These are phyloP conservation scores for Halotydeus destructor DNA, from an alignment of 1,140 invertebrate genomes.

Conservation along the genomic window DNA sequence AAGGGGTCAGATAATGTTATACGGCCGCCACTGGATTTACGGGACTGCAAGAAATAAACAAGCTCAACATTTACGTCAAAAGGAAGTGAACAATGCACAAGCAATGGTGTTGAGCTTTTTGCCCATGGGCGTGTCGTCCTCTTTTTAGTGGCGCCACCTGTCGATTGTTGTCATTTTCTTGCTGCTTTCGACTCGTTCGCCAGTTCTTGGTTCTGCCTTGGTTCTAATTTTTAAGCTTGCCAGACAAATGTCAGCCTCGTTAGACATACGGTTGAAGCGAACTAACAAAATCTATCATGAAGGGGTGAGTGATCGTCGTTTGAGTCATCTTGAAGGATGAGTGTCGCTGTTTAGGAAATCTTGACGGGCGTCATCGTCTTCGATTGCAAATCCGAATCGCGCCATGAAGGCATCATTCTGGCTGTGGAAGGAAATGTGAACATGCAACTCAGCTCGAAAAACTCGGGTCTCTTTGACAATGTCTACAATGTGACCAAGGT, in stretches of 20 bases:
- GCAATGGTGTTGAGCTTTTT: too few species aligned
- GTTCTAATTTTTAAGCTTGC: not conserved
- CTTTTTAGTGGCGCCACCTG: too few species aligned
- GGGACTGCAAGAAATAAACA: too few species aligned
- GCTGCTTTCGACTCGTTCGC: too few species aligned
- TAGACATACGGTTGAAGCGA: conserved; percentile 52
- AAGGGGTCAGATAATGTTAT: too few species aligned
- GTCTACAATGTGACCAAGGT: conserved; percentile 67
- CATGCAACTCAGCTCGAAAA: conserved; percentile 76
- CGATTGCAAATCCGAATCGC: conserved; percentile 49
- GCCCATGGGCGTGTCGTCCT: too few species aligned
- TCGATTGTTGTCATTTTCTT: too few species aligned
- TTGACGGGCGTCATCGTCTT: conserved; percentile 58
- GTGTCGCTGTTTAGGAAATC: conserved; percentile 38
- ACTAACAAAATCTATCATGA: conserved; percentile 62
- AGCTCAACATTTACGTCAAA: too few species aligned
- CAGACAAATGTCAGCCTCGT: conserved; percentile 1
- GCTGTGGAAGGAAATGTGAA: conserved; percentile 69
- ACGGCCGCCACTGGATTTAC: too few species aligned
- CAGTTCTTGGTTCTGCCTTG: too few species aligned
- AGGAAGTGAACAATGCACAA: too few species aligned
- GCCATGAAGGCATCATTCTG: conserved; percentile 73
- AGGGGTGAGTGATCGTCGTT: conserved; percentile 35
- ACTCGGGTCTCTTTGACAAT: conserved; percentile 79
- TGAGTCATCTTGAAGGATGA: not conserved